Conservation (phyloP, 35 echinoderm and acorn worm species). For the Amphiura filiformis region DNA sequence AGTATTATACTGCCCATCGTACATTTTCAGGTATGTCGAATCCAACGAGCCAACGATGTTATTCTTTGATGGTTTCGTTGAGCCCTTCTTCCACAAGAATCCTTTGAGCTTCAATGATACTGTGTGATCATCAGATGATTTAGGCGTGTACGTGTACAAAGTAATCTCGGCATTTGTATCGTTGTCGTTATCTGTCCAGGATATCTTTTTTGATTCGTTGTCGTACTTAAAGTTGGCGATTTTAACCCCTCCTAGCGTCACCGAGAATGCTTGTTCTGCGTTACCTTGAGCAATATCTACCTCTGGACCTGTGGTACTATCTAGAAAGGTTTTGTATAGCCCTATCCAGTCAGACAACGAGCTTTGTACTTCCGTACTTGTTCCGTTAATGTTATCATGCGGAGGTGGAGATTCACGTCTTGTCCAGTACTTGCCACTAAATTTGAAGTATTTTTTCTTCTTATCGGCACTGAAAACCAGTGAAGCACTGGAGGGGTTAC, state of each 20-base stretch:
- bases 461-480: neutral
- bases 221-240: neutral
- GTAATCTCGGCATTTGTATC: neutral
- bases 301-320: neutral
- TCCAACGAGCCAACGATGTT: conserved; percentile 6
- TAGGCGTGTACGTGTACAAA: neutral
- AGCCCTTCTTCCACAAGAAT: neutral
- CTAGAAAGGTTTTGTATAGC: neutral
- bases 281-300: neutral
- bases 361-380: neutral
- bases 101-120: neutral
- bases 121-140: neutral
- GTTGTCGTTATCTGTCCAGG: neutral
- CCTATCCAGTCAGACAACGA: neutral
- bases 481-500: neutral
- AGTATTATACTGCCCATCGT: conserved; percentile 22
- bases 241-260: neutral
- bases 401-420: neutral
- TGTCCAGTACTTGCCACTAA: neutral
- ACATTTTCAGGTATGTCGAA: conserved; percentile 11
- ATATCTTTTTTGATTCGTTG: neutral
- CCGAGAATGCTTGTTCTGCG: neutral
- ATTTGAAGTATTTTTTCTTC: neutral
- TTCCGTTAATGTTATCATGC: neutral
- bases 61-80: neutral